Conservation (phyloP, 1,140 invertebrate genomes). For the Oncopeltus fasciatus region DNA sequence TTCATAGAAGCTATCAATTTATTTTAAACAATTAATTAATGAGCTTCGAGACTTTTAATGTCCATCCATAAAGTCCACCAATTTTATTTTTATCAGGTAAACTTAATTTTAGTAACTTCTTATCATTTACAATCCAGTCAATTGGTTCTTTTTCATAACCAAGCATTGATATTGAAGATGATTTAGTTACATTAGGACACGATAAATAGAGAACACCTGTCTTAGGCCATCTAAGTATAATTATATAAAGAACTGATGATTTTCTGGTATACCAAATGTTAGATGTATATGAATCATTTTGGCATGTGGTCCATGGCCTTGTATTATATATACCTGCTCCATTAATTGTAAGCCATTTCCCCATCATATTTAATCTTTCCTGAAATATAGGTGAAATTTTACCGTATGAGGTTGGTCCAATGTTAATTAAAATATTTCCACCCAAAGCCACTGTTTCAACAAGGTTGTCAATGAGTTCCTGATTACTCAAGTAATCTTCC, state of each 20-base stretch:
- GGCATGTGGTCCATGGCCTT: conserved; percentile 50
- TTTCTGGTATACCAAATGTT: conserved; percentile 47
- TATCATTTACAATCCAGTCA: neutral
- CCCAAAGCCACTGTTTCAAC: conserved; percentile 72
- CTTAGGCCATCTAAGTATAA: conserved; percentile 14
- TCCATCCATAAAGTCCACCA: neutral
- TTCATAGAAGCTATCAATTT: too few relatives aligned
- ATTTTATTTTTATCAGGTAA: neutral
- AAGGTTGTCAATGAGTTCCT: conserved; percentile 57
- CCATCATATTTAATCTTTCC: conserved; percentile 60
- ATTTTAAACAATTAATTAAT: too few relatives aligned
- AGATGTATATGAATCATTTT: conserved; percentile 64
- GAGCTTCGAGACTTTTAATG: neutral
- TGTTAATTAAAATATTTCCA: conserved; percentile 77
- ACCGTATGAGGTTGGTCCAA: conserved; percentile 82
- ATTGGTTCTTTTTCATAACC: neutral
- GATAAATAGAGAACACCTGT: conserved; percentile 2
- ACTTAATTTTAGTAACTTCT: neutral
- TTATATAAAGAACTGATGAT: conserved; percentile 4
- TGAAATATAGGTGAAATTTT: conserved; percentile 77
- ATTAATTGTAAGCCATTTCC: conserved; percentile 66
- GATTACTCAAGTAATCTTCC: conserved; percentile 51
- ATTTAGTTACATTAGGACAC: neutral
- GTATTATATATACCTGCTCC: conserved; percentile 77
- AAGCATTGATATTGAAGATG: neutral